Base-by-base conservation (phyloP, 2,113 vertebrate species). In the Onychorhynchus coronatus region DNA sequence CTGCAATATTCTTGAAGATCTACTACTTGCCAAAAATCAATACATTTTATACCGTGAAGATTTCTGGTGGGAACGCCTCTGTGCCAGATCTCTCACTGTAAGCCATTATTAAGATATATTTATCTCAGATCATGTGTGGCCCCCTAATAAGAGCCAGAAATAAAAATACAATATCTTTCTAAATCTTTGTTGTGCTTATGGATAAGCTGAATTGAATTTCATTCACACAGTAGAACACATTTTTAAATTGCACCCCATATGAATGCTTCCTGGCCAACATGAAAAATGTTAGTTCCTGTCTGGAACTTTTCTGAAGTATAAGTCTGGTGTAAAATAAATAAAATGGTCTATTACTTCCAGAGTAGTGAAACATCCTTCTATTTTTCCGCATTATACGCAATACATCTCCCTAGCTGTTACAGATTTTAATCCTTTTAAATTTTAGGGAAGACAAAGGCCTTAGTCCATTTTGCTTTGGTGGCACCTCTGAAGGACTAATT, bases 291-390 rank as follows among this genome's bases (percentile, higher is more conserved):
- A 81, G 65, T 75, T 88, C 70, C 81, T 89, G 53, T 74, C 93
- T 94, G 94, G 97, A 98, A 91, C 85, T 89, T 77, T 84, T 90
- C 53, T 49, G 6, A 59, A 92, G 30, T 91, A 52, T 90, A 79
- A 80, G 33, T 72, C 74, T 89, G 27, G 47, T 65, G 7, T 82
- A 44, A 95, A 52, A 77, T 55, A 67, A 49, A 61, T 56, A n/a
- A 62, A 73, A 39, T 46, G 0, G 7, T 65, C 71, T 88, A 33
- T 88, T 58, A 67, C 16, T 83, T 88, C 19, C 30, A 59, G 20
- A 6, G 10, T 71, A 61, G 19, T 65, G 35, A 86, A 94, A 71
- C 22, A 15, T n/a, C 16, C 12, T 89, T 76, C 14, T 61, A 37
- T 78, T 93, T 89, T 88, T 47, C 12, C 27, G 84, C 20, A 37